phyloP scores from a whole-genome alignment of 37 sponge, comb jelly and placozoan genomes.

The Lycopodina hypogea region DNA sequence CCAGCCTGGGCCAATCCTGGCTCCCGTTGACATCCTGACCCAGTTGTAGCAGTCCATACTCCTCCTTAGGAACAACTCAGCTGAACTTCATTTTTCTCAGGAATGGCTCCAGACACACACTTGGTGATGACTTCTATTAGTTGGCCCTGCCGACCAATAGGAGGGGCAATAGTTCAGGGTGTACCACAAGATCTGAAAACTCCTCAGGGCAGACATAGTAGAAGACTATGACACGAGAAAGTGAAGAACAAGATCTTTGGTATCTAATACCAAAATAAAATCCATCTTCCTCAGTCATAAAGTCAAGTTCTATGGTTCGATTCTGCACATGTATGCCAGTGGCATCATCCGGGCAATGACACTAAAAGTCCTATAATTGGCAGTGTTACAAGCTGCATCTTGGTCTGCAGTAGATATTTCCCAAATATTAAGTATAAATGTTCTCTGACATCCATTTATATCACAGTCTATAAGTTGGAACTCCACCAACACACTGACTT shows the following conservation, averaged over 20 bases:
- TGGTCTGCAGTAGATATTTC: slow-evolving; percentile 13
- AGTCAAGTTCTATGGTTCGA: neutral
- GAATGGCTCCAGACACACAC: slow-evolving; percentile 22
- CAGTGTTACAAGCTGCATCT: neutral
- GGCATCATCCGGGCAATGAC: neutral
- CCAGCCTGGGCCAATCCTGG: too few species aligned
- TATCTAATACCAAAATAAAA: slow-evolving; percentile 36
- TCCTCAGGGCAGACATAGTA: slow-evolving; percentile 23
- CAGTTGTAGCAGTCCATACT: too few species aligned
- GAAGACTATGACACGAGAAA: slow-evolving; percentile 28
- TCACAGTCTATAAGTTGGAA: slow-evolving; percentile 1
- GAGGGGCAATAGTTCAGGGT: slow-evolving; percentile 9
- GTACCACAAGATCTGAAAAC: neutral
- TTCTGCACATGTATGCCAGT: neutral
- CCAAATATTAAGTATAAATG: neutral
- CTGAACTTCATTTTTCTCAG: neutral
- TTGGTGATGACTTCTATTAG: neutral
- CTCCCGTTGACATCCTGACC: too few species aligned
- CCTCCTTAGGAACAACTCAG: slow-evolving; percentile 4
- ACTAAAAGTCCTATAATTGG: slow-evolving; percentile 4
- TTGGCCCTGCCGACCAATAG: neutral
- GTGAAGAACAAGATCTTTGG: neutral
- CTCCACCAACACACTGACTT: slow-evolving; percentile 22
- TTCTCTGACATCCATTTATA: slow-evolving; percentile 3
- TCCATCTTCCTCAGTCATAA: neutral